Conservation (phyloP, 2,113 vertebrate genomes). For the Ammodytes marinus region DNA sequence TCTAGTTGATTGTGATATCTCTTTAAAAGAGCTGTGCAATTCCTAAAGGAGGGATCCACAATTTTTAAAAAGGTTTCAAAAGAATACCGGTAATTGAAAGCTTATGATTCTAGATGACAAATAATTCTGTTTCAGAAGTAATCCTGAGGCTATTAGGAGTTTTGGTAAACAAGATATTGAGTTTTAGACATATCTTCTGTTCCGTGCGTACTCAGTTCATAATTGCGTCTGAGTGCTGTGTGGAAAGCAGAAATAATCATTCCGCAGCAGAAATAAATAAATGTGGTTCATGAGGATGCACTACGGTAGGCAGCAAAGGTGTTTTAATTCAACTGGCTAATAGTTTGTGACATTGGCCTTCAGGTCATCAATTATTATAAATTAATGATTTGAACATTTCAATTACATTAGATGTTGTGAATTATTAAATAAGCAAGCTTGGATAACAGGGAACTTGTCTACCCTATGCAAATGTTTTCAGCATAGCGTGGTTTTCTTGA, state of each 20-base stretch:
- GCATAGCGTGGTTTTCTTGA: conserved; percentile 5
- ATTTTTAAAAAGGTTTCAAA: neutral
- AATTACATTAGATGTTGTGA: conserved; percentile 52
- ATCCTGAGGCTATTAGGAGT: neutral
- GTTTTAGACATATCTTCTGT: neutral
- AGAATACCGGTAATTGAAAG: neutral
- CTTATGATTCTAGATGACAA: neutral
- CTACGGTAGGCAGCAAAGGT: conserved; percentile 35
- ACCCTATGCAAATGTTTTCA: conserved; percentile 22
- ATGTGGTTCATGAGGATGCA: conserved; percentile 31
- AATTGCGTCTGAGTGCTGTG: conserved; percentile 50
- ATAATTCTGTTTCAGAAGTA: conserved; percentile 1
- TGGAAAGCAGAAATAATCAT: conserved; percentile 31
- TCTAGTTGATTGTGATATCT: neutral
- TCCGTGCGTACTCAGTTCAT: neutral
- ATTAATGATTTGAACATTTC: conserved; percentile 62
- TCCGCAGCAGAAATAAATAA: conserved; percentile 22
- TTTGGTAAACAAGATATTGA: neutral
- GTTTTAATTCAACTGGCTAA: conserved; percentile 61
- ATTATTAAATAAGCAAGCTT: conserved; percentile 54
- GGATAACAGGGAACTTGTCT: conserved; percentile 52
- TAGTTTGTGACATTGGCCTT: conserved; percentile 48
- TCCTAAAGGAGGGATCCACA: neutral
- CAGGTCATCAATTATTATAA: conserved; percentile 70
- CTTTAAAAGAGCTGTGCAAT: neutral